A percentile compares a stretch with the other conserved stretches of the same genome.
Conservation (phyloP, 2,113 vertebrate species). For the Notiomystis cincta region DNA sequence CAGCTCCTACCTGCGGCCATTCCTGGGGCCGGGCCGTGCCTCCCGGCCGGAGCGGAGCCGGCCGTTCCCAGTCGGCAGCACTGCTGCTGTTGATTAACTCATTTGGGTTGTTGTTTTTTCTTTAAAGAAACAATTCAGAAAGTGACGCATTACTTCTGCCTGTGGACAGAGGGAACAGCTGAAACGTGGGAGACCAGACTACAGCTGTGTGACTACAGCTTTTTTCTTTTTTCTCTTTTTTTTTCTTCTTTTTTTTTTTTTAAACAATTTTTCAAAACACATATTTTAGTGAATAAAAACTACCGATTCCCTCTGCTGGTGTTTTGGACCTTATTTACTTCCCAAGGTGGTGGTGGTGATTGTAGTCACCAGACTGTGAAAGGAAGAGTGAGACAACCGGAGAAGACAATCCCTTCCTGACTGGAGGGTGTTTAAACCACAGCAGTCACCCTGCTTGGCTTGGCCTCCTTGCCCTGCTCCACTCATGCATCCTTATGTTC, state of each 20-base stretch:
- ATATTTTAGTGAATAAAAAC: constrained; percentile 47
- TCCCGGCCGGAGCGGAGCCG: neutral
- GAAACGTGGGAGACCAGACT: constrained; percentile 69
- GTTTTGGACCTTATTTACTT: constrained; percentile 25
- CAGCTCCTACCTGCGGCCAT: neutral
- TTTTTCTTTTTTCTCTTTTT: neutral
- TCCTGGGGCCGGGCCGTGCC: neutral
- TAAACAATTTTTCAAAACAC: neutral
- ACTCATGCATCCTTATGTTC: neutral
- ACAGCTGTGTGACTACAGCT: constrained; percentile 66
- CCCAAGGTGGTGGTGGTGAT: neutral
- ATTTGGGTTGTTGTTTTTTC: neutral
- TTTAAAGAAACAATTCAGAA: constrained; percentile 48
- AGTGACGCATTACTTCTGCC: constrained; percentile 62
- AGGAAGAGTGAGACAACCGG: neutral
- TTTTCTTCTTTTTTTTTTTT: neutral
- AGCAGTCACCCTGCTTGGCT: neutral
- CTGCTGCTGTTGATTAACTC: constrained; percentile 29
- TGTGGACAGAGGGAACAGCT: constrained; percentile 69
- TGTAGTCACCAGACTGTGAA: neutral
- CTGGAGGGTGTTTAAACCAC: neutral
- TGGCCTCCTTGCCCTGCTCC: neutral
- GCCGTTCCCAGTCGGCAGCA: neutral
- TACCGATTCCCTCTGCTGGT: constrained; percentile 58
- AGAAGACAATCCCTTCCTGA: neutral